Percentiles rank a stretch among this genome's conserved stretches.
phyloP scores from a whole-genome alignment of 2,888 invertebrate species.

The Lapara coniferarum region DNA sequence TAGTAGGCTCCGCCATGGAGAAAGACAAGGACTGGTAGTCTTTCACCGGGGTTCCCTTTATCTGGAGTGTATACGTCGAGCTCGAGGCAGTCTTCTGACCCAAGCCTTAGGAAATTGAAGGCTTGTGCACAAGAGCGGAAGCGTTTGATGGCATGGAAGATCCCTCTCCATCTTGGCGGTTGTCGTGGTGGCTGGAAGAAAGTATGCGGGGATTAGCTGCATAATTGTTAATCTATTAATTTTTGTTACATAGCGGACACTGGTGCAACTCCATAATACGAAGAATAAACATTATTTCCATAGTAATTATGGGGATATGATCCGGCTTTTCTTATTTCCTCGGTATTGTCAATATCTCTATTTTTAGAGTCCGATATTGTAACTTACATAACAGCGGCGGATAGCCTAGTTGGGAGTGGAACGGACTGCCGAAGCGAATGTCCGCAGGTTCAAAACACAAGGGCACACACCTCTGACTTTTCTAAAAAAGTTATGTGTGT shows the following conservation, averaged over 20 bases:
- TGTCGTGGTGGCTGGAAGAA: constrained; percentile 59
- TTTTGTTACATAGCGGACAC: neutral
- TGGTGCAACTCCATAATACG: neutral
- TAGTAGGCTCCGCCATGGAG: constrained; percentile 75
- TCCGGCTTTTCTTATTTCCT: too few relatives aligned
- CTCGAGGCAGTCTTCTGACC: constrained; percentile 67
- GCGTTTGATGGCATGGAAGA: constrained; percentile 57
- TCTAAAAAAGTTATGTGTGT: too few relatives aligned
- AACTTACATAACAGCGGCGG: too few relatives aligned
- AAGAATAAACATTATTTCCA: neutral
- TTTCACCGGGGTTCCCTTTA: constrained; percentile 36
- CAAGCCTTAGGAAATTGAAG: constrained; percentile 52
- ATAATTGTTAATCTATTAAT: neutral
- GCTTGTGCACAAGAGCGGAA: constrained; percentile 63
- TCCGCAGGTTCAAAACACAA: too few relatives aligned
- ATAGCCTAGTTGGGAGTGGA: too few relatives aligned
- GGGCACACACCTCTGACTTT: too few relatives aligned
- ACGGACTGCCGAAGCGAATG: too few relatives aligned
- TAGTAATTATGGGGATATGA: too few relatives aligned
- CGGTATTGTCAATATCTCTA: too few relatives aligned
- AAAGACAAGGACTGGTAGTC: constrained; percentile 69
- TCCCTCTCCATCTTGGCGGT: constrained; percentile 60
- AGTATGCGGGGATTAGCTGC: neutral
- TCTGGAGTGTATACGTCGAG: constrained; percentile 69
- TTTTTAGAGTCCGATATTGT: too few relatives aligned